Conservation (phyloP, 2,113 vertebrate genomes). For the Nothobranchius kuhntae region DNA sequence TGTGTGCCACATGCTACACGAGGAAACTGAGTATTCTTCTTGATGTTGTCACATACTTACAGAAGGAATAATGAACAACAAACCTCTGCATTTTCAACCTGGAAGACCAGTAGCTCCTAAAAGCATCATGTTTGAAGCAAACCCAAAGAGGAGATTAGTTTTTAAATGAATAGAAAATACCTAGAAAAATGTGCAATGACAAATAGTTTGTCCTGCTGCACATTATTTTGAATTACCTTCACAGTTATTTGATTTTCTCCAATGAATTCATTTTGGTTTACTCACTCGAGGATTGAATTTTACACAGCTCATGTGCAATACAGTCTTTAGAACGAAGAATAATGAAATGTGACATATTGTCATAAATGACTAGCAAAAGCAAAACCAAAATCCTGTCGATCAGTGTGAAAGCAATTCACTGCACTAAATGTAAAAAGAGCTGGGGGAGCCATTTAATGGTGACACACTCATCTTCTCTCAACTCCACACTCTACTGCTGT, state of each 20-base stretch:
- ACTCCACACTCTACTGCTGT: constrained; percentile 55
- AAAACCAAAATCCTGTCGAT: constrained; percentile 41
- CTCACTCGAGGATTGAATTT: constrained; percentile 25
- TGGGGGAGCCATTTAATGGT: constrained; percentile 68
- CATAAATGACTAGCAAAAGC: constrained; percentile 50
- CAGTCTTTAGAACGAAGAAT: constrained; percentile 7
- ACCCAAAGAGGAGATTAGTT: no score
- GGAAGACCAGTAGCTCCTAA: no score
- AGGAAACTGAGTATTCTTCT: neutral
- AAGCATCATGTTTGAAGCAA: no score
- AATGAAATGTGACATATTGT: constrained; percentile 53
- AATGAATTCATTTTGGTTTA: constrained; percentile 32
- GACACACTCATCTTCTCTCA: constrained; percentile 55
- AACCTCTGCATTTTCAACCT: neutral
- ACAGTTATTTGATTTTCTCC: constrained; percentile 4
- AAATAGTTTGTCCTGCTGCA: no score
- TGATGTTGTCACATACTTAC: neutral
- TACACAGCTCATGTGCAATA: constrained; percentile 47
- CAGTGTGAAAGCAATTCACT: constrained; percentile 65
- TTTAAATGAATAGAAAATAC: no score
- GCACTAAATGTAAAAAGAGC: constrained; percentile 62
- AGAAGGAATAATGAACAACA: neutral
- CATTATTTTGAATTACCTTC: constrained; percentile 19
- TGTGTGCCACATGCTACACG: no score
- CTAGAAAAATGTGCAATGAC: no score